These are phyloP conservation scores for Choloepus hoffmanni DNA, from an alignment of 2,113 vertebrate genomes.

Conservation along the genomic window DNA sequence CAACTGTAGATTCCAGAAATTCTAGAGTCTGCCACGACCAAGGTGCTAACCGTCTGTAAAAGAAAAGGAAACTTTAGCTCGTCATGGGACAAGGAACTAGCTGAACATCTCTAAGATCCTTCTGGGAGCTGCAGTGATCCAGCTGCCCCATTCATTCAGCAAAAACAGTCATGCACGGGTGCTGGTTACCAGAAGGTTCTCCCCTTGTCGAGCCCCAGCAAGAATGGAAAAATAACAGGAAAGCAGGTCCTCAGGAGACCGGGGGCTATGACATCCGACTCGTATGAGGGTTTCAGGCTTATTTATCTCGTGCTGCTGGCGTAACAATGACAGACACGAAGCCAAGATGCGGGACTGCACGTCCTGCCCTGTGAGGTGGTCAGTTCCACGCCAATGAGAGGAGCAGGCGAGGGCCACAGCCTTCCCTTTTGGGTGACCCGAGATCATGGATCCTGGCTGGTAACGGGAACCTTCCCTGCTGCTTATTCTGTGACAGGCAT, in stretches of 20 bases:
- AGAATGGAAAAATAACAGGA: slow-evolving; percentile 84
- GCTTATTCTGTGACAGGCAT: background rate
- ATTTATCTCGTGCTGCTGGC: slow-evolving; percentile 74
- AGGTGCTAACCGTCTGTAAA: slow-evolving; percentile 92
- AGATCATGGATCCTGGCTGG: background rate
- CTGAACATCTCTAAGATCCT: background rate
- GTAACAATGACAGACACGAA: slow-evolving; percentile 68
- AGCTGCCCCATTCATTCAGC: slow-evolving; percentile 11
- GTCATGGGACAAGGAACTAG: rapidly evolving
- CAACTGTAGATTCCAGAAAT: slow-evolving; percentile 95
- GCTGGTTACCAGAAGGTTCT: slow-evolving; percentile 54
- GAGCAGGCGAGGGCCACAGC: slow-evolving; percentile 39
- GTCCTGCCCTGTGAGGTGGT: background rate
- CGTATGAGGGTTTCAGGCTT: slow-evolving; percentile 55
- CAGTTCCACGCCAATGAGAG: slow-evolving; percentile 9
- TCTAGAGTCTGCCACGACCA: slow-evolving; percentile 91
- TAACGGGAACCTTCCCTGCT: background rate
- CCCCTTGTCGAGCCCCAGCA: slow-evolving; percentile 54
- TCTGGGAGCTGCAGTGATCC: background rate
- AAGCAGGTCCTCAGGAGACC: slow-evolving; percentile 79
- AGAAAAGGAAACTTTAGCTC: slow-evolving; percentile 79
- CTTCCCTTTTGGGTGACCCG: slow-evolving; percentile 9
- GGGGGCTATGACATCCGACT: slow-evolving; percentile 78
- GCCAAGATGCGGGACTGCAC: slow-evolving; percentile 21
- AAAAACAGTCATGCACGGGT: background rate